Evolutionary conservation across 2,113 vertebrate species (phyloP).

Genomic region (Gymnocephalus cernua): DNA sequence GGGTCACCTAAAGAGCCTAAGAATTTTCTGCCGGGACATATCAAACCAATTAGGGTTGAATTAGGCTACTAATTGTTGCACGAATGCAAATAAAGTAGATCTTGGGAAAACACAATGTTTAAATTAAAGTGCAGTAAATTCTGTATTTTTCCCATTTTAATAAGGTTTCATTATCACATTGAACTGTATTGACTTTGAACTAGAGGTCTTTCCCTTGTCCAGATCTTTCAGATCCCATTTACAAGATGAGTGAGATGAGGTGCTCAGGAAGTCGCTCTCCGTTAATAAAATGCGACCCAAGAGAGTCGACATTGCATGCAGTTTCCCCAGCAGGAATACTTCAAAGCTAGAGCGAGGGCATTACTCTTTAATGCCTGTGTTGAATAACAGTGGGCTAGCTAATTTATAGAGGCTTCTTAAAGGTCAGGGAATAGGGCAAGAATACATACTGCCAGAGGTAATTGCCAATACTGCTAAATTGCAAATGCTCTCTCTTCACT

Average conservation of each 20-base stretch:
- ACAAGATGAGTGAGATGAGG: constrained; percentile 55
- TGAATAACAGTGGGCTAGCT: constrained; percentile 66
- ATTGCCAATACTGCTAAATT: constrained; percentile 58
- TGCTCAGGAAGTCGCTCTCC: constrained; percentile 50
- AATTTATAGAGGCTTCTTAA: constrained; percentile 71
- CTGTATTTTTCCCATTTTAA: background rate
- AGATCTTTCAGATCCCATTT: constrained; percentile 54
- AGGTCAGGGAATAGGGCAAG: constrained; percentile 67
- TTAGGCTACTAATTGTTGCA: background rate
- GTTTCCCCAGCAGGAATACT: constrained; percentile 57
- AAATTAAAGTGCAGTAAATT: background rate
- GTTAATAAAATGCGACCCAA: constrained; percentile 66
- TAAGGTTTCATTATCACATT: background rate
- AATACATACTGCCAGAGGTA: constrained; percentile 52
- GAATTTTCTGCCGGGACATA: background rate
- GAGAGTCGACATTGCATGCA: constrained; percentile 53
- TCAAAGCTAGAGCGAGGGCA: constrained; percentile 46
- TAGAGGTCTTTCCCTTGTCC: constrained; percentile 26
- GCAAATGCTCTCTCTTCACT: constrained; percentile 29
- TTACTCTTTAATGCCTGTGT: constrained; percentile 72
- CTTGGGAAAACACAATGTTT: background rate
- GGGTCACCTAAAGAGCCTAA: background rate
- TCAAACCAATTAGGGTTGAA: background rate
- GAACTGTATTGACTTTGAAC: constrained; percentile 34
- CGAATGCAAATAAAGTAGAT: background rate